A percentile compares a stretch with the other conserved stretches of the same genome.
Evolutionary conservation across 2,888 invertebrate species (phyloP).

Genomic region (Chirona hameri): DNA sequence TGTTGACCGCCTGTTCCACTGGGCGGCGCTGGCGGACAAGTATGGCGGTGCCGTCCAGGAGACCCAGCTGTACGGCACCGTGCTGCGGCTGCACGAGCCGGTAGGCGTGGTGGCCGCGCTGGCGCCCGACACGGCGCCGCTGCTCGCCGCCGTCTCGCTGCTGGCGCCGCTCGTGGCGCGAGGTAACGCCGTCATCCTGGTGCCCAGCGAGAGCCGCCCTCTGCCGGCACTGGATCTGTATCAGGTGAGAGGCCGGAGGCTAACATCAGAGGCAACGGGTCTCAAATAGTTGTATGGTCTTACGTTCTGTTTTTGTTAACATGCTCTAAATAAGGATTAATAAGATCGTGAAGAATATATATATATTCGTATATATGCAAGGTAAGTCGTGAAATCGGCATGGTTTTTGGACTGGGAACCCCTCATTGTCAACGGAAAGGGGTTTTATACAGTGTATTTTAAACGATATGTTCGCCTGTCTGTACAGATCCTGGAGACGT

Average conservation of each 20-base stretch:
- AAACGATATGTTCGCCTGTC: no score
- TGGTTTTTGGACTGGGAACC: no score
- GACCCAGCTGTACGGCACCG: slow-evolving; percentile 48
- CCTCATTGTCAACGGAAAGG: no score
- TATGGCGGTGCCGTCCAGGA: slow-evolving; percentile 49
- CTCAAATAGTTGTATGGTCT: no score
- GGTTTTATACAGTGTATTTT: no score
- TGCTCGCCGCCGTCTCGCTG: slow-evolving; percentile 49
- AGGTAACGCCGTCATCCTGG: slow-evolving; percentile 49
- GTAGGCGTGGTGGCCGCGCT: slow-evolving; percentile 50
- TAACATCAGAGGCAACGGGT: no score
- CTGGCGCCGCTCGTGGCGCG: slow-evolving; percentile 49
- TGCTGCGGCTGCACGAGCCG: slow-evolving; percentile 48
- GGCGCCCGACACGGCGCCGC: slow-evolving; percentile 48
- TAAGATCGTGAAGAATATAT: no score
- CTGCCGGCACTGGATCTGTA: slow-evolving; percentile 47
- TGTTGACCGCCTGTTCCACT: slow-evolving; percentile 48
- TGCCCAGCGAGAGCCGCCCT: slow-evolving; percentile 48
- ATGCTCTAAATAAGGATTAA: no score
- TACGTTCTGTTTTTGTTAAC: no score
- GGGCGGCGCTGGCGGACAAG: slow-evolving; percentile 50
- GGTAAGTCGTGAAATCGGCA: no score
- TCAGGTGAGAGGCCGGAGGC: slow-evolving; percentile 44
- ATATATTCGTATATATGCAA: no score
- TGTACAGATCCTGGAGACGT: not conserved